Evolutionary conservation across 2,888 invertebrate species (phyloP), one percentile per base, ranked within the genome.

Genomic region (Chorisops tibialis): DNA sequence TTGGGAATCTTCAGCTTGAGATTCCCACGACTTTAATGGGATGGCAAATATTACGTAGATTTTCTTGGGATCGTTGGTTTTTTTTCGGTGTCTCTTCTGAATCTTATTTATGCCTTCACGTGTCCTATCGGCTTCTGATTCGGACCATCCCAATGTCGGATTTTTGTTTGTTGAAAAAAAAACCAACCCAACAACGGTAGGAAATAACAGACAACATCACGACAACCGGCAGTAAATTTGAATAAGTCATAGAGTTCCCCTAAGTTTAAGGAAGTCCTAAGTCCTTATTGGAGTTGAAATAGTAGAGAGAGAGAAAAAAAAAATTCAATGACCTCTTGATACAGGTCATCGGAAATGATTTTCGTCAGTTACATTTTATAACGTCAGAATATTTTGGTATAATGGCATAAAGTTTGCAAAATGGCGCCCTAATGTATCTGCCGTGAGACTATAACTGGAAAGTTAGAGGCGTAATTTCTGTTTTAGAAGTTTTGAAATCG

Each of bases 1-100:
- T 7, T 14, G 30, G 43, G 56, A 56, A 43, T 43, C 43, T 45
- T 30, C 43, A 22, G 16, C 43, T 14, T 14, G 30, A 56, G 43
- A 56, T 56, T 56, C 56, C 56, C 56, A 56, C 56, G 56, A 56
- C 43, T 56, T 56, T 56, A 30, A 56, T 56, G 38, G 56, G 56
- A 56, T 56, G 56, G 56, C 56, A 56, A 56, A 56, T 56, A 56
- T 41, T n/a, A n/a, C n/a, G 30, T 30, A 9, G 3, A 30, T 30
- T 30, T 30, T 30, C 30, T 30, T 30, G 30, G 30, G 30, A 30
- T 9, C 30, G 5, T 30, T n/a, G 41, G 54, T 56, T 56, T 43
- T 43, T 30, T 43, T 56, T 56, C 56, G 4, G n/a, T 24, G 54
- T 14, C 12, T 43, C 56, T 56, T 56, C 43, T 38, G n/a, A 21